Evolutionary conservation across 2,797 vertebrate species (phyloP).

Genomic region (Chaunax sp.): DNA sequence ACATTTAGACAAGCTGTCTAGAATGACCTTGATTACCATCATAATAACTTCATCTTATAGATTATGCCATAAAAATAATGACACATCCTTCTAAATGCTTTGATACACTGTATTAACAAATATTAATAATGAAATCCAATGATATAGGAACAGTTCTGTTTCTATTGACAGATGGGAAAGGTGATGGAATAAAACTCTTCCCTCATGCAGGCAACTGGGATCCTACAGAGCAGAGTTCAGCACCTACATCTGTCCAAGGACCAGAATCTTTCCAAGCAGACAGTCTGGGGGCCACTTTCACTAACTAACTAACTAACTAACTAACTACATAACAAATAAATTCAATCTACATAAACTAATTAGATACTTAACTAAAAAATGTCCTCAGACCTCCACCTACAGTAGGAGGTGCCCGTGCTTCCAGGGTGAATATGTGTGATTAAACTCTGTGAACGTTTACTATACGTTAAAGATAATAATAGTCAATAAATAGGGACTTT

Average conservation of each 20-base stretch:
- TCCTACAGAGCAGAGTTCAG: neutral
- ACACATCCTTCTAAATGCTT: constrained; percentile 1
- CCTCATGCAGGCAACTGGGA: neutral
- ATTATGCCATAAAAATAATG: neutral
- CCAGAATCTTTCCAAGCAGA: no score
- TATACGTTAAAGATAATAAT: neutral
- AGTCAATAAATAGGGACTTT: neutral
- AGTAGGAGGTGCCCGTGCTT: neutral
- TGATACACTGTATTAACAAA: neutral
- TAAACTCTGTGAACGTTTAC: neutral
- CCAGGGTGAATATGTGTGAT: neutral
- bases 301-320: no score
- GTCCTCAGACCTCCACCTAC: no score
- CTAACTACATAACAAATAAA: no score
- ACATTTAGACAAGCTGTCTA: neutral
- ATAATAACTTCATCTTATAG: neutral
- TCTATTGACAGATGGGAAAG: constrained; percentile 33
- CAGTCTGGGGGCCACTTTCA: no score
- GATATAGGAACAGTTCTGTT: constrained; percentile 1
- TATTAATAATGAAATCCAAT: constrained; percentile 18
- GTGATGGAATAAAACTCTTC: constrained; percentile 13
- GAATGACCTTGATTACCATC: neutral
- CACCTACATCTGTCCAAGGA: no score
- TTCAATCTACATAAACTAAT: no score
- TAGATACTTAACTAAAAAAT: no score